phyloP scores from a whole-genome alignment of 2,888 invertebrate genomes.

The Isotomurus palustris region DNA sequence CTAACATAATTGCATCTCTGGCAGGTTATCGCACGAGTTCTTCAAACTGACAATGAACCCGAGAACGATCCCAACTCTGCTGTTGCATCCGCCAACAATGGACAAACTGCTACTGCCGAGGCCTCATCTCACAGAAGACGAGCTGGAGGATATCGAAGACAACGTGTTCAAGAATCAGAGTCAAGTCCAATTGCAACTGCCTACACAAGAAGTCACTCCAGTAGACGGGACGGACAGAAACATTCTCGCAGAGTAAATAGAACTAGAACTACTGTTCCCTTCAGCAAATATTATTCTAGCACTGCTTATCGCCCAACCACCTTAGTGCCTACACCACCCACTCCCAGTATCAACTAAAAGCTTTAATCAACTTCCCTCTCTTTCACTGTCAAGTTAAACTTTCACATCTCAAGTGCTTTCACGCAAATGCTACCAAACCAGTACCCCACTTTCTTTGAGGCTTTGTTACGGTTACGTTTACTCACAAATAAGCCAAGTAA shows the following conservation, averaged over 20 bases:
- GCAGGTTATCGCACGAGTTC: conserved; percentile 45
- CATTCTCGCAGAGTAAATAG: conserved; percentile 33
- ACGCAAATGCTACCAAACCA: no score
- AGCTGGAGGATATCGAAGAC: background rate
- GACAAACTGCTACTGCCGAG: conserved; percentile 31
- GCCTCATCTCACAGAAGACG: conserved; percentile 23
- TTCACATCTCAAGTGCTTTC: no score
- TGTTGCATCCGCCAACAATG: conserved; percentile 27
- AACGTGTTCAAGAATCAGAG: background rate
- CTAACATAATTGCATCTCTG: background rate
- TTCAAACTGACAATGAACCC: conserved; percentile 35
- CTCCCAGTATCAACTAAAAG: no score
- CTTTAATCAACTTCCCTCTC: no score
- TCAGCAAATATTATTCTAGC: conserved; percentile 8
- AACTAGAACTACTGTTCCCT: conserved; percentile 10
- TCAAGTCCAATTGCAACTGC: background rate
- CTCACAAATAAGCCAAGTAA: no score
- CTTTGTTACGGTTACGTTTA: no score
- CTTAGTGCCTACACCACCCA: no score
- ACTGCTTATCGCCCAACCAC: conserved; percentile 1
- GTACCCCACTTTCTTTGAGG: no score
- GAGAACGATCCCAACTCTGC: conserved; percentile 21
- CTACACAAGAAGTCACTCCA: conserved; percentile 16
- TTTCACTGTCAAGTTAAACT: no score
- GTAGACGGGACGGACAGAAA: conserved; percentile 16